phyloP scores from a whole-genome alignment of 2,113 vertebrate genomes.

The pig (Sus scrofa) region T2T-Sscrofa CM000822.6:79121001-79121500 shows the following conservation, averaged over 20 bases:
- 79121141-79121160: too few relatives aligned
- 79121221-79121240: not conserved
- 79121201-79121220: not conserved
- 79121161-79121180: too few relatives aligned
- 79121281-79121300: not conserved
- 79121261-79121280: not conserved
- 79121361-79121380: not conserved
- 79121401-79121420: not conserved
- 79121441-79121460: not conserved
- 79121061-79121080: too few relatives aligned
- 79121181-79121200: not conserved
- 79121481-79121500: not conserved
- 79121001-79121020: too few relatives aligned
- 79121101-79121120: too few relatives aligned
- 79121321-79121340: not conserved
- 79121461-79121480: not conserved
- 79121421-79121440: not conserved
- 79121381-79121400: not conserved
- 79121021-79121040: too few relatives aligned
- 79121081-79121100: too few relatives aligned
- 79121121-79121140: too few relatives aligned
- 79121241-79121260: not conserved
- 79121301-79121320: not conserved
- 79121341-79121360: not conserved
- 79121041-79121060: too few relatives aligned